Percentiles rank a stretch among this genome's conserved stretches.
phyloP scores from a whole-genome alignment of 2,797 vertebrate species.

The Falco columbarius region DNA sequence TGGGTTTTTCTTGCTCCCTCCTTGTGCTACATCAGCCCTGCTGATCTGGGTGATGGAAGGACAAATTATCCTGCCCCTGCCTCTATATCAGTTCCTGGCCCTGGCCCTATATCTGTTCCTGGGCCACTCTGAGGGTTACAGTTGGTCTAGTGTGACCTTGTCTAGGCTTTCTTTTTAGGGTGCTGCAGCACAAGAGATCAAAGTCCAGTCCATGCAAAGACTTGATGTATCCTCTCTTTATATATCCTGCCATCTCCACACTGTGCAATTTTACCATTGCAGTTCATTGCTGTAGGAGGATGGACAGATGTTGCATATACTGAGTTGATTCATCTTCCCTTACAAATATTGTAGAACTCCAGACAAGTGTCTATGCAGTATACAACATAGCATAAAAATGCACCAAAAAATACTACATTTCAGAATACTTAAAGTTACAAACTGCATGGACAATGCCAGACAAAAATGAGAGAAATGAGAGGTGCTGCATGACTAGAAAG shows the following conservation, averaged over 20 bases:
- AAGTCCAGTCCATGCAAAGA: not conserved
- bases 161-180: not conserved
- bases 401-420: not conserved
- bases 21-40: not conserved
- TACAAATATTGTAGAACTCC: not conserved
- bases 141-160: too few species aligned
- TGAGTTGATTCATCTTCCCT: not conserved
- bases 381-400: not conserved
- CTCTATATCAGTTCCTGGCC: not conserved
- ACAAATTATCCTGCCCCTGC: not conserved
- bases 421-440: not conserved
- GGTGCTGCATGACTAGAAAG: not conserved
- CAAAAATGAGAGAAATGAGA: not conserved
- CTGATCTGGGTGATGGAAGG: not conserved
- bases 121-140: not conserved
- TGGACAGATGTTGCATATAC: not conserved
- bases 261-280: not conserved
- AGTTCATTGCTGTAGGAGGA: not conserved
- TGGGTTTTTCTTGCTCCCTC: not conserved
- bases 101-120: not conserved
- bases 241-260: not conserved
- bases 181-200: not conserved
- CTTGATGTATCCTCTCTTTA: not conserved
- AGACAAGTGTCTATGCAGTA: not conserved
- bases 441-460: not conserved